Percentiles rank a stretch among this genome's conserved stretches.
These are phyloP conservation scores for Epizoanthus scotinus DNA, from an alignment of 92 coral and sea anemone genomes.

Conservation along the genomic window DNA sequence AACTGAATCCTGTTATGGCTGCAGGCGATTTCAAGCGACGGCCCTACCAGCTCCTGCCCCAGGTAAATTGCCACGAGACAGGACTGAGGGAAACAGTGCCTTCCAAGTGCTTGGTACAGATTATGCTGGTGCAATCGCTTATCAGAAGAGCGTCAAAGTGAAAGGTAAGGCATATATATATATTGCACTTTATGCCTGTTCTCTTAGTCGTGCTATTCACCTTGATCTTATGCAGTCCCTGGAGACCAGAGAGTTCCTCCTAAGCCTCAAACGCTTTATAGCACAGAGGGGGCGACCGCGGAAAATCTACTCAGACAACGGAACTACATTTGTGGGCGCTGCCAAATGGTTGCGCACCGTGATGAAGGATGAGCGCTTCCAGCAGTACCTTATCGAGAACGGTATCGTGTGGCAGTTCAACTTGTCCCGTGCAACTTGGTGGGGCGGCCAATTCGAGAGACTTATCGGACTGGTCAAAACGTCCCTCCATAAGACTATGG, in stretches of 20 bases:
- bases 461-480: slow-evolving; percentile 38
- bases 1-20: slow-evolving; percentile 24
- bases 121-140: slow-evolving; percentile 45
- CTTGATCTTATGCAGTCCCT: slow-evolving; percentile 39
- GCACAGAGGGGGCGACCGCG: slow-evolving; percentile 33
- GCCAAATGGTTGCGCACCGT: slow-evolving; percentile 14
- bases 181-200: slow-evolving; percentile 38
- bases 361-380: slow-evolving; percentile 33
- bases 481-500: slow-evolving; percentile 35
- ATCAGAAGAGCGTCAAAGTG: slow-evolving; percentile 6
- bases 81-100: slow-evolving; percentile 42
- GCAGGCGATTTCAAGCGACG: slow-evolving; percentile 14
- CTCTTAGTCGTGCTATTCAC: slow-evolving; percentile 36
- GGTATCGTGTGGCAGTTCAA: slow-evolving; percentile 38
- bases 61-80: slow-evolving; percentile 42
- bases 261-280: slow-evolving; percentile 22
- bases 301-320: slow-evolving; percentile 44
- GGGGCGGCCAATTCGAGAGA: slow-evolving; percentile 48
- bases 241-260: slow-evolving; percentile 43
- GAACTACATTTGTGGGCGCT: slow-evolving; percentile 24
- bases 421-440: slow-evolving; percentile 28
- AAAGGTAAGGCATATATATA: slow-evolving; percentile 32
- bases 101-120: slow-evolving; percentile 44
- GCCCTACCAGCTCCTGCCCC: slow-evolving; percentile 18
- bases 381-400: slow-evolving; percentile 3